Percentiles rank a stretch among this genome's conserved stretches.
These are phyloP conservation scores for Drosophila pandora DNA, from an alignment of 1,140 invertebrate species.

Conservation along the genomic window DNA sequence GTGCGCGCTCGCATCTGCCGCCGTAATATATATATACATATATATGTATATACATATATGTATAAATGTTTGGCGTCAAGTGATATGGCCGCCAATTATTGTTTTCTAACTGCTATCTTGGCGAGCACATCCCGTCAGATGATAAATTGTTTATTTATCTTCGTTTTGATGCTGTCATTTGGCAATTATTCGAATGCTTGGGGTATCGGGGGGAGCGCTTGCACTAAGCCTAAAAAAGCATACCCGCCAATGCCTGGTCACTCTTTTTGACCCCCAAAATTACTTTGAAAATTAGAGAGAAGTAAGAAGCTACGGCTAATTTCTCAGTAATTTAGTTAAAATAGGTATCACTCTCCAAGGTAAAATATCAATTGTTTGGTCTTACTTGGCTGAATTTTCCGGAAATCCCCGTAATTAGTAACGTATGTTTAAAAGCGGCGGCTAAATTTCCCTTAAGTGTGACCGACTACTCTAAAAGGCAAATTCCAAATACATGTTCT, in stretches of 20 bases:
- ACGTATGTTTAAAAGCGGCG: not conserved
- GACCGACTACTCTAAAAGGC: no score
- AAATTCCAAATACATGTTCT: no score
- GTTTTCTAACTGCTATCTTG: constrained; percentile 5
- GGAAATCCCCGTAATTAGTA: not conserved
- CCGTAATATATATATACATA: constrained; percentile 16
- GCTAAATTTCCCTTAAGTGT: not conserved
- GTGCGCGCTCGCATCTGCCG: constrained; percentile 27
- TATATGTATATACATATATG: constrained; percentile 3
- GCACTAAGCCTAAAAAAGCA: no score
- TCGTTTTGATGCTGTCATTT: constrained; percentile 25
- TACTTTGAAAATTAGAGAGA: not conserved
- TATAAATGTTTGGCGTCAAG: not conserved
- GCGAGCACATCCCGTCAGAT: not conserved
- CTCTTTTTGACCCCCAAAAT: not conserved
- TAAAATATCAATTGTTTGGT: not conserved
- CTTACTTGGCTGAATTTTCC: not conserved
- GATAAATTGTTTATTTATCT: constrained; percentile 21
- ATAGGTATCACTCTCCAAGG: not conserved
- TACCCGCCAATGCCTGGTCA: not conserved
- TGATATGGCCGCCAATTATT: not conserved
- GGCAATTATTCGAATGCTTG: constrained; percentile 31
- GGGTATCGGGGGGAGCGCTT: not conserved
- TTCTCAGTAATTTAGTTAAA: not conserved
- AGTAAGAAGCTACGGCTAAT: not conserved